Evolutionary conservation across 1,140 invertebrate genomes (phyloP).

Genomic region (Leguminivora glycinivorella): DNA sequence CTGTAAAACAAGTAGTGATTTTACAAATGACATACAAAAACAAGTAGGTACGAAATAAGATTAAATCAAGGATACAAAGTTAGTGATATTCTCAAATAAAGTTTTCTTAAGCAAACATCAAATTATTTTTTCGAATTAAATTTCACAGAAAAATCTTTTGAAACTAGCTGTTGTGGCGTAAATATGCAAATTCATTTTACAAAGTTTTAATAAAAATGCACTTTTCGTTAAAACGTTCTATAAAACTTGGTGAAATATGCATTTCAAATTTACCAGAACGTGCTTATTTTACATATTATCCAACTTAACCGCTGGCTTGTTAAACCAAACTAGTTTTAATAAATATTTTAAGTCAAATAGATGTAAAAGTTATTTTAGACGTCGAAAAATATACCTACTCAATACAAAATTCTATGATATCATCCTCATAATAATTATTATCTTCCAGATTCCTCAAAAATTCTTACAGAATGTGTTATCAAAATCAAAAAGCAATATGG

Average conservation of each 20-base stretch:
- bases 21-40: too few species aligned
- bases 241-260: neutral
- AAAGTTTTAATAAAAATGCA: neutral
- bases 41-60: too few species aligned
- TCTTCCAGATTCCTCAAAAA: neutral
- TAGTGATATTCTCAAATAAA: too few species aligned
- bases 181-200: neutral
- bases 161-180: neutral
- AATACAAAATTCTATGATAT: too few species aligned
- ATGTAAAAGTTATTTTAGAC: too few species aligned
- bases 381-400: too few species aligned
- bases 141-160: neutral
- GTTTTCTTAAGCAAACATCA: too few species aligned
- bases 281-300: conserved; percentile 1
- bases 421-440: neutral
- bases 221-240: neutral
- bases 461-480: neutral
- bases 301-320: neutral
- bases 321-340: neutral
- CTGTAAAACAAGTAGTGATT: too few species aligned
- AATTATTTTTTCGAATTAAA: too few species aligned
- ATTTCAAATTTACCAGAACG: neutral
- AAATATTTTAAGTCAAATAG: too few species aligned
- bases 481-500: neutral
- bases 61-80: too few species aligned